Evolutionary conservation across 2,113 vertebrate genomes (phyloP), one percentile per base, ranked within the genome.

Genomic region (Heloderma charlesbogerti): DNA sequence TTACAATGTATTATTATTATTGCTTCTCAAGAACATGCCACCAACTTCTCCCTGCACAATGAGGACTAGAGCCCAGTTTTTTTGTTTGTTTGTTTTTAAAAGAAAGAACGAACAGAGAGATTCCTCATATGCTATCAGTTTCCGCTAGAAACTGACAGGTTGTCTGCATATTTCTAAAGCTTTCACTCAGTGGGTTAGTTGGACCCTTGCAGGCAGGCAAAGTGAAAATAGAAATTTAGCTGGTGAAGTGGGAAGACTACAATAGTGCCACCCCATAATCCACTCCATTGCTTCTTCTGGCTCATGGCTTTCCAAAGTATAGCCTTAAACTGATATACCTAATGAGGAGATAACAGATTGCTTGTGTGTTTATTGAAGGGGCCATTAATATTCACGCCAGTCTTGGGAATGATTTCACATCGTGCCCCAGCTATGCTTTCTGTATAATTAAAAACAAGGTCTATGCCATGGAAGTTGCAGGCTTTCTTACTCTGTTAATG

Each of bases 381-480:
- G 22, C 8, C 7, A 40, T 84, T 67, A 69, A 89, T 94, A 79
- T 94, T 94, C 90, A 89, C 90, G 89, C 87, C 18, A 72, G 85
- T 78, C 87, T 92, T 87, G 84, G 88, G 77, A 88, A 92, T 43
- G 74, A 83, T 78, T 95, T 94, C 90, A 1, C 2, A 51, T 18
- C 1, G 4, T 37, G 90, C 81, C 81, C 72, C 86, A 69, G 74
- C 67, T 89, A 79, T 40, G 27, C 63, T 85, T 95, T 20, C 80
- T 74, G 85, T 93, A 20, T 87, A 92, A 92, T 81, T 84, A 91
- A 92, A 69, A 93, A 88, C 89, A 78, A 89, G 86, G 85, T 48
- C 84, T n/a, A 72, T 87, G 0, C 80, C 89, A 18, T 67, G 88
- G 20, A 51, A 90, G 51, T 87, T 84, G 63, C 25, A 66, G 74